A percentile compares a stretch with the other conserved stretches of the same genome.
These are phyloP conservation scores for Mimas tiliae DNA, from an alignment of 2,888 invertebrate species.

Conservation along the genomic window DNA sequence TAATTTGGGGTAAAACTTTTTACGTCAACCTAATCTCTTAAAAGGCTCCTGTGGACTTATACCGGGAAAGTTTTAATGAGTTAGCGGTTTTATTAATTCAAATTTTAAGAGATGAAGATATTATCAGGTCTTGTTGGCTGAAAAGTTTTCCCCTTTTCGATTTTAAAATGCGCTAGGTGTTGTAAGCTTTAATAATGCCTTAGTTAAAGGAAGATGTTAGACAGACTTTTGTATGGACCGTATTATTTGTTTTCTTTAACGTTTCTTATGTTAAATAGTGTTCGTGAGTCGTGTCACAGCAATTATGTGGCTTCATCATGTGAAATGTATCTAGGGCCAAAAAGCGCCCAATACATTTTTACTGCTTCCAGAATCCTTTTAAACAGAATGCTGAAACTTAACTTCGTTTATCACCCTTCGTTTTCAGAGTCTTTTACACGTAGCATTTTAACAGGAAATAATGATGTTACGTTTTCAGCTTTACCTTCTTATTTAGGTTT, in stretches of 20 bases:
- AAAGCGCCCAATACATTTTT: slow-evolving; percentile 20
- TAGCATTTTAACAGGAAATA: slow-evolving; percentile 65
- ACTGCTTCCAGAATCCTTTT: slow-evolving; percentile 38
- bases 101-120: slow-evolving; percentile 32
- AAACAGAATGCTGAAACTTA: too few relatives aligned
- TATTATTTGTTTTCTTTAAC: too few relatives aligned
- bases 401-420: slow-evolving; percentile 62
- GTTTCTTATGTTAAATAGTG: too few relatives aligned
- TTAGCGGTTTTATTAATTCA: slow-evolving; percentile 43
- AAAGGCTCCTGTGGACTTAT: slow-evolving; percentile 50
- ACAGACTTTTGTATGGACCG: too few relatives aligned
- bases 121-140: slow-evolving; percentile 24
- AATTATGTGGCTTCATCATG: not conserved
- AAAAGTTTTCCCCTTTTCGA: slow-evolving; percentile 26
- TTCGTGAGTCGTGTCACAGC: too few relatives aligned
- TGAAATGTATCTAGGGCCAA: not conserved
- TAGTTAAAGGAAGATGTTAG: not conserved
- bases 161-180: slow-evolving; percentile 21
- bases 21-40: slow-evolving; percentile 54
- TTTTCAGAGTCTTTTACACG: slow-evolving; percentile 51
- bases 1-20: slow-evolving; percentile 50
- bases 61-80: slow-evolving; percentile 54
- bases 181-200: not conserved
- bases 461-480: slow-evolving; percentile 56
- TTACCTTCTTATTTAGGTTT: not conserved